Base-by-base conservation (phyloP, 2,113 vertebrate genomes). In the Oriolus oriolus region DNA sequence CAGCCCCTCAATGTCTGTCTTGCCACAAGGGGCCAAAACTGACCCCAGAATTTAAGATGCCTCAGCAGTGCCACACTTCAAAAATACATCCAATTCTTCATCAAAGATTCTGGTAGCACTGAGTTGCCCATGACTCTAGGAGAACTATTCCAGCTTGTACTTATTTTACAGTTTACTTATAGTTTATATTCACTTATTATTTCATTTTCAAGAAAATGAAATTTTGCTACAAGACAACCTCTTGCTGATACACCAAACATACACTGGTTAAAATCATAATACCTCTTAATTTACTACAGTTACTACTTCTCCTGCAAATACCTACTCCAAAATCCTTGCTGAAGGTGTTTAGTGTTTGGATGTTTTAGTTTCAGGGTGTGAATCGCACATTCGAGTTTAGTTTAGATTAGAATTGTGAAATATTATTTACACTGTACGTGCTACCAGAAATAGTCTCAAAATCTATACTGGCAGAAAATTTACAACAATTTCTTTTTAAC, bases 21-120 rank as follows among this genome's bases (percentile, higher is more conserved):
- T 13, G 15, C 1, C 4, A 1, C 2, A 17, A 68, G 26, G 26
- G 9, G 0, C 11, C 20, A 31, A 59, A 26, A 76, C 3, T 44
- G 27, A 33, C 5, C 27, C 14, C 53, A 53, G 8, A 9, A n/a
- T 45, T 33, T 39, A 16, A 61, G 59, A 39, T 7, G 22, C 22
- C 33, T 27, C 45, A 23, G 7, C 15, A 77, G 33, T 7, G 39
- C 18, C 37, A 44, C 45, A 16, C 33, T 69, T 81, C 13, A 81
- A 52, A 83, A 60, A n/a, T 3, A n/a, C 1, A 57, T 7, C 12
- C 7, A 50, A 3, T n/a, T 66, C 37, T 47, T 39, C 39, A 57
- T 20, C n/a, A 61, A 65, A 50, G 8, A 18, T 56, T 59, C 42
- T 53, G 24, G 6, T 7, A 75, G 13, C 33, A 54, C 4, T 30